These are phyloP conservation scores for Nephila pilipes DNA, from an alignment of 1,140 invertebrate genomes.

Conservation along the genomic window DNA sequence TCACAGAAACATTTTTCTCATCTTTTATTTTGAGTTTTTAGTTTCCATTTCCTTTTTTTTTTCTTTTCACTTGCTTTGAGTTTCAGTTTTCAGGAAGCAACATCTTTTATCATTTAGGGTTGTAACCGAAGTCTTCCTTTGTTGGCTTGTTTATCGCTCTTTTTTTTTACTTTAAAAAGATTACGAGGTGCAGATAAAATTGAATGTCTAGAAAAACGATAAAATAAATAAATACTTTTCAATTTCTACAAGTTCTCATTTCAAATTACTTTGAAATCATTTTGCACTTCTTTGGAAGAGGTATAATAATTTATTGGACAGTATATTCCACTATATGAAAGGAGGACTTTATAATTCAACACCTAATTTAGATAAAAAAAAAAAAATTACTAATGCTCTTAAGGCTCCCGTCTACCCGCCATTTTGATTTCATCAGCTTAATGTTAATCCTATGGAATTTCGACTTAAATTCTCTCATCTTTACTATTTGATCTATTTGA, in stretches of 20 bases:
- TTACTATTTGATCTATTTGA: too few relatives aligned
- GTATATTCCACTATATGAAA: too few relatives aligned
- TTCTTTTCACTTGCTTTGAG: not conserved
- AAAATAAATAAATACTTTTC: not conserved
- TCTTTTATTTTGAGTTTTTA: not conserved
- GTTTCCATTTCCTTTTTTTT: not conserved
- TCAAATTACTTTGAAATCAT: too few relatives aligned
- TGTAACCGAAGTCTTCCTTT: not conserved
- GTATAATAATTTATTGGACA: too few relatives aligned
- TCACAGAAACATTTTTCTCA: not conserved
- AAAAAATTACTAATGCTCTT: too few relatives aligned
- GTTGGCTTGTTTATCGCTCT: not conserved
- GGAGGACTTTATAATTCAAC: too few relatives aligned
- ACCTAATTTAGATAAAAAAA: too few relatives aligned
- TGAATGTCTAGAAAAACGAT: not conserved
- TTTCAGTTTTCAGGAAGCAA: slow-evolving; percentile 34
- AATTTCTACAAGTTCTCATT: not conserved
- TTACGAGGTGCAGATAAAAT: not conserved
- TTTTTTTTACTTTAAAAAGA: not conserved
- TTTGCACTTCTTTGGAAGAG: too few relatives aligned
- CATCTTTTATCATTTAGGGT: slow-evolving; percentile 45
- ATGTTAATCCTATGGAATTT: too few relatives aligned
- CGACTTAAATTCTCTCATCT: too few relatives aligned
- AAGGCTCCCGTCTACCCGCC: too few relatives aligned
- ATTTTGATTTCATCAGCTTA: too few relatives aligned